phyloP scores from a whole-genome alignment of 2,113 vertebrate genomes.

The Pelobates fuscus region DNA sequence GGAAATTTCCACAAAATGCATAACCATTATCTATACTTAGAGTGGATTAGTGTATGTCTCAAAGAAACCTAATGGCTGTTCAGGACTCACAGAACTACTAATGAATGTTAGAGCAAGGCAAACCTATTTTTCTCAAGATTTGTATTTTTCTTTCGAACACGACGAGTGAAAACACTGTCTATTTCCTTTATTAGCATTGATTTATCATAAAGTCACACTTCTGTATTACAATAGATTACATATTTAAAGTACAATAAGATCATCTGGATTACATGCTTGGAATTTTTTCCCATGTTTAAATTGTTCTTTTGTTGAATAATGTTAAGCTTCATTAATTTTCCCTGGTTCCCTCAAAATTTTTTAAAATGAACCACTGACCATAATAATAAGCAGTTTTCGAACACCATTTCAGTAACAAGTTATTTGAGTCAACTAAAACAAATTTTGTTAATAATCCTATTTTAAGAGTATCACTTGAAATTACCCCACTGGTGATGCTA shows the following conservation, averaged over 20 bases:
- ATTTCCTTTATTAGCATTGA: neutral
- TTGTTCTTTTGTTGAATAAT: neutral
- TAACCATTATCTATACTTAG: slow-evolving; percentile 73
- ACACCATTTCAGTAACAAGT: no score
- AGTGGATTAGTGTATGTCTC: slow-evolving; percentile 69
- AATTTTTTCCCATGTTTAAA: neutral
- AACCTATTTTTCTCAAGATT: neutral
- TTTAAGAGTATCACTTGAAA: no score
- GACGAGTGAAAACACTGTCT: neutral
- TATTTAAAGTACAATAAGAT: neutral
- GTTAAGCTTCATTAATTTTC: neutral
- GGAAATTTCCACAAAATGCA: slow-evolving; percentile 66
- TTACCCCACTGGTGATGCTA: no score
- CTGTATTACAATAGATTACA: neutral
- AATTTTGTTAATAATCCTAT: no score
- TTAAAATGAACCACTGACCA: no score
- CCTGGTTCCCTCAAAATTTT: no score
- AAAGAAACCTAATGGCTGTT: slow-evolving; percentile 69
- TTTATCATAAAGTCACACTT: neutral
- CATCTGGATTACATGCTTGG: neutral
- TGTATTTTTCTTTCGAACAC: neutral
- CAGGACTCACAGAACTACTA: slow-evolving; percentile 64
- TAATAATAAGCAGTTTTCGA: no score
- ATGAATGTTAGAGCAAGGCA: slow-evolving; percentile 65
- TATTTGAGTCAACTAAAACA: no score